Evolutionary conservation across 2,797 vertebrate species (phyloP).

Genomic region (Ctenopoma kingsleyae): DNA sequence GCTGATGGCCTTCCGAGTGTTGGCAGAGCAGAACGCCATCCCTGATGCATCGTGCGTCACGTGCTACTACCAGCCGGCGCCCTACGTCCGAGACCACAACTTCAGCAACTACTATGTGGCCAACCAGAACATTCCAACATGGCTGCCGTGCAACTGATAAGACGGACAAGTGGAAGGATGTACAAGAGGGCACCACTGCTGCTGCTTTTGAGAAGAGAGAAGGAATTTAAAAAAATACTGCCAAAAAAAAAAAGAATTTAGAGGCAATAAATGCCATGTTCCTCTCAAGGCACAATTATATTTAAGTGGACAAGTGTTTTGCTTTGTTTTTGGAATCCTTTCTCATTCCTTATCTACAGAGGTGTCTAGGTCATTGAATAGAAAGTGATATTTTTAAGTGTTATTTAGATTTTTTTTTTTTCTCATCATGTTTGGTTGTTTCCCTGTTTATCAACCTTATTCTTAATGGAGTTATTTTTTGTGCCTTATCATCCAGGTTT

Average conservation of each 20-base stretch:
- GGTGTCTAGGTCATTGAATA: slow-evolving; percentile 67
- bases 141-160: slow-evolving; percentile 96
- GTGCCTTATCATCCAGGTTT: slow-evolving; percentile 79
- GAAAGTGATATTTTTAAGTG: slow-evolving; percentile 81
- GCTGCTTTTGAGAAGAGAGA: slow-evolving; percentile 55
- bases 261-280: slow-evolving; percentile 68
- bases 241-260: slow-evolving; percentile 37
- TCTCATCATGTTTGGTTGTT: slow-evolving; percentile 57
- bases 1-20: slow-evolving; percentile 91
- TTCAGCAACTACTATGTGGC: slow-evolving; percentile 98
- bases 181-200: slow-evolving; percentile 17
- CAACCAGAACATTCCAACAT: slow-evolving; percentile 94
- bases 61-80: slow-evolving; percentile 95
- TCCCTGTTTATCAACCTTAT: slow-evolving; percentile 48
- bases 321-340: slow-evolving; percentile 66
- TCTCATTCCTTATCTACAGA: slow-evolving; percentile 80
- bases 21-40: slow-evolving; percentile 95
- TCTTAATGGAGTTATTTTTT: slow-evolving; percentile 63
- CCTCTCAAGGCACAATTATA: slow-evolving; percentile 75
- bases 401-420: slow-evolving; percentile 48
- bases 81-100: slow-evolving; percentile 93
- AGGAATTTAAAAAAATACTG: slow-evolving; percentile 24
- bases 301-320: slow-evolving; percentile 75
- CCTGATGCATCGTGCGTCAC: slow-evolving; percentile 94
- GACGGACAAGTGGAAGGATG: not conserved